Base-by-base conservation (phyloP, 2,888 invertebrate species). In the Smittia aterrima region DNA sequence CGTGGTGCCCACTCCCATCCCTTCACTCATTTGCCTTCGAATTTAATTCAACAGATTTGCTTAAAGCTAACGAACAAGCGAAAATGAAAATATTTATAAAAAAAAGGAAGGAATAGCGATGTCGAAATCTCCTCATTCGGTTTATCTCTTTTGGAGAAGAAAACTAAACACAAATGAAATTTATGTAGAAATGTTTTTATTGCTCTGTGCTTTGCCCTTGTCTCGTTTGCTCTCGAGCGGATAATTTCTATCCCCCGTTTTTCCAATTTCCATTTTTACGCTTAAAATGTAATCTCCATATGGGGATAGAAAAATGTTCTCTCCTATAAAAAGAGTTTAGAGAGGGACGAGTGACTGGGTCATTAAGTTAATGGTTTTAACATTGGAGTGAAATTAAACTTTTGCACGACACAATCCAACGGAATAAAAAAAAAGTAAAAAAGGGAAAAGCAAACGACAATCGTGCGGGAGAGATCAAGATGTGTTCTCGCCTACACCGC, bases 291-390 rank as follows among this genome's bases (percentile, higher is more conserved):
- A 58, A 58, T 18, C 58, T 58, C n/a, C 58, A 58, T 58, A 22
- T 58, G 58, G n/a, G 9, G 9, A 58, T 13, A 18, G 58, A 4
- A 20, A 11, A 58, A 58, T 22, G 58, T 58, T 58, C 58, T 4
- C 16, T 13, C 22, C 58, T 24, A 58, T 9, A 58, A 58, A 24
- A 27, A 64, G 16, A n/a, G 27, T 64, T 64, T 13, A 53, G 70
- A 54, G 41, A 53, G 27, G 27, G 64, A 58, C 18, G 11, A 9
- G 58, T 11, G 24, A 24, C 18, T 11, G 58, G 64, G 27, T 64
- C 72, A 72, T 72, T 72, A 72, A 62, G 72, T 58, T 72, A 72
- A 72, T 72, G 72, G 58, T 72, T 72, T 62, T 62, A 72, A 62
- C 32, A 72, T 72, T 72, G 72, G 25, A 24, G 68, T 13, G 16